phyloP scores from a whole-genome alignment of 1,140 invertebrate genomes.

The Calosoma granatense region DNA sequence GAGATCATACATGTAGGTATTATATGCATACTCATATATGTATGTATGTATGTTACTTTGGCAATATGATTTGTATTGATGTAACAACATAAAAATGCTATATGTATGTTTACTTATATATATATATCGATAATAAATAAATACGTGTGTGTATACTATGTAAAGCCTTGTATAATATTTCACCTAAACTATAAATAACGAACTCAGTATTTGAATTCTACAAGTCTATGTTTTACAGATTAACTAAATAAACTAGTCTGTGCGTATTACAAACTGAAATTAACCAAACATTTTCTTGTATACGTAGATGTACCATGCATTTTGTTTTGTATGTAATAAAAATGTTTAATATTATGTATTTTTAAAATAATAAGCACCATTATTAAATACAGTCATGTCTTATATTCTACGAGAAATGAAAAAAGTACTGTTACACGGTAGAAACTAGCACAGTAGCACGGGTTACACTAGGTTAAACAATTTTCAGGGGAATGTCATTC shows the following conservation, averaged over 20 bases:
- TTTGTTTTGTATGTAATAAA: neutral
- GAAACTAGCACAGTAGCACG: neutral
- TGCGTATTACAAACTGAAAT: neutral
- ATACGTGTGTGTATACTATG: neutral
- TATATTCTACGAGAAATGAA: neutral
- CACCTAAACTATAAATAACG: too few species aligned
- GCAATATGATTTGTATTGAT: neutral
- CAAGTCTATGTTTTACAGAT: neutral
- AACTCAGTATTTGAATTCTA: neutral
- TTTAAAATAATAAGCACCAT: constrained; percentile 2
- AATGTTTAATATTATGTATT: neutral
- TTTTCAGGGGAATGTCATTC: neutral
- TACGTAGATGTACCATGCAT: neutral
- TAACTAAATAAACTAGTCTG: neutral
- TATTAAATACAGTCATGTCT: neutral
- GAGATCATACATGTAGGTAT: neutral
- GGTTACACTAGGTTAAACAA: neutral
- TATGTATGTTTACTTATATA: neutral
- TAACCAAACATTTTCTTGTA: neutral
- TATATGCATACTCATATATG: too few species aligned
- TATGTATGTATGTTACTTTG: too few species aligned
- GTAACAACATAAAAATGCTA: neutral
- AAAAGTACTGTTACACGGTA: neutral
- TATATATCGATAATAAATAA: neutral
- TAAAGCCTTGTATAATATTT: neutral